Conservation (phyloP, 2,113 vertebrate genomes). For the Mormyrus lacerda region DNA sequence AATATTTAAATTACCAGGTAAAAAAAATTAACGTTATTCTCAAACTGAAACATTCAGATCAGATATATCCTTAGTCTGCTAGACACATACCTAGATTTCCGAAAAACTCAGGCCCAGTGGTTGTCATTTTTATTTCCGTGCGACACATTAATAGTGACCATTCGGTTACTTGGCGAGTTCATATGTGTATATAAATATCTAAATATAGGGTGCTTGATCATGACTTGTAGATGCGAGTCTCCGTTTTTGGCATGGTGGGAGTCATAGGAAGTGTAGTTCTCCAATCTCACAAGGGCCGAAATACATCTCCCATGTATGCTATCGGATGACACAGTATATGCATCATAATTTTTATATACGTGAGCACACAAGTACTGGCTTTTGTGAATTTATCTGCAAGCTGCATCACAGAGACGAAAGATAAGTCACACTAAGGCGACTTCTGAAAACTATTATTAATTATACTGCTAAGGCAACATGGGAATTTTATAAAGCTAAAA, state of each 20-base stretch:
- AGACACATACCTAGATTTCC: slow-evolving; percentile 51
- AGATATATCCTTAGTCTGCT: background rate
- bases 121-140: slow-evolving; percentile 41
- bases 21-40: background rate
- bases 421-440: no score
- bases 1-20: background rate
- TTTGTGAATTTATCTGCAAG: no score
- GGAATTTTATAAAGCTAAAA: no score
- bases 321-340: background rate
- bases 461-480: no score
- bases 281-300: background rate
- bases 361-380: background rate
- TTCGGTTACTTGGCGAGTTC: background rate
- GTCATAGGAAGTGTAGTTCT: background rate
- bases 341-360: background rate
- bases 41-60: background rate
- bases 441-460: no score
- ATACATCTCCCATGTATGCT: background rate
- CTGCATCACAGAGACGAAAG: no score
- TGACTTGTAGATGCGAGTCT: background rate
- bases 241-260: background rate
- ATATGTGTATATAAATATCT: background rate
- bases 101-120: slow-evolving; percentile 43
- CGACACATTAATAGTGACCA: background rate
- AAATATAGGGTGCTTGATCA: background rate